Base-by-base conservation (phyloP, 2,797 vertebrate species). In the Cottoperca gobio region DNA sequence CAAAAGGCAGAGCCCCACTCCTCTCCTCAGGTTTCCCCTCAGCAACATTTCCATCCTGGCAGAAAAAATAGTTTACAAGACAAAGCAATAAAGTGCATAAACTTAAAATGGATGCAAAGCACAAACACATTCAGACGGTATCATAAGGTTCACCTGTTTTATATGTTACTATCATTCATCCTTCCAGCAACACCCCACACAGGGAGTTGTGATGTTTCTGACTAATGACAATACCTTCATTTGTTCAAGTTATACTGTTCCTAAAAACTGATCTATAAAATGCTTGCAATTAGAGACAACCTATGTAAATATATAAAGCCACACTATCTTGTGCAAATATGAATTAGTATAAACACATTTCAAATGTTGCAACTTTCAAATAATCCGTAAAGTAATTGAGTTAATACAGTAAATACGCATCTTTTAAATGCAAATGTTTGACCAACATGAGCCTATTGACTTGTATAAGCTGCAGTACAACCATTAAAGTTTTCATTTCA, bases 21-120 rank as follows among this genome's bases (percentile, higher is more conserved):
- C 92, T 88, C 86, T 95, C 90, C 90, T 90, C 94, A 95, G 94
- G 82, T 73, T 94, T 92, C 78, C 85, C 79, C 88, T 90, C 69
- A 81, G 87, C 63, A 86, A 92, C 91, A 93, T 87, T 24, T 82
- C 78, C 78, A 79, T 73, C 74, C 89, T 91, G 4, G 11, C 50
- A 74, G 46, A 76, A 4, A 72, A 10, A 69, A 10, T 13, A 66
- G 28, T 33, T 63, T 49, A 61, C 3, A 10, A 28, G 2, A 49
- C 26, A 24, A 76, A 21, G 4, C 5, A 17, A 48, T 10, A 1
- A 57, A 58, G 5, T n/a, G 6, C 1, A 43, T 37, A 5, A 21
- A 53, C 1, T 3, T 19, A 9, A 17, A n/a, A 23, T 42, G n/a
- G 0, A 28, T 70, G 21, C n/a, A 71, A 50, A 54, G 2, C 37